Base-by-base conservation (phyloP, 2,797 vertebrate genomes). In the Epinephelus awoara region DNA sequence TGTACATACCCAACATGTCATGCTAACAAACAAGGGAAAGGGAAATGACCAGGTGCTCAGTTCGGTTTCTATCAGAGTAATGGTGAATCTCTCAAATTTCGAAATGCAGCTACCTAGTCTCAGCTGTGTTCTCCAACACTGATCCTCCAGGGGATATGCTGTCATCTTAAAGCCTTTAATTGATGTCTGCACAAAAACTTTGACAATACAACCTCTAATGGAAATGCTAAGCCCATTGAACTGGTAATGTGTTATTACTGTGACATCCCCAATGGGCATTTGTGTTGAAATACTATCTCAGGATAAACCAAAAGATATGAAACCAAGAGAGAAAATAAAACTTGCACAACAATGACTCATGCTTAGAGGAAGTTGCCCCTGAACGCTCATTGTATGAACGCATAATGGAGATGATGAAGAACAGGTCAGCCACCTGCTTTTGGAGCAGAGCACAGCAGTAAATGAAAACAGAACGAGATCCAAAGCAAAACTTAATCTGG, bases 291-390 rank as follows among this genome's bases (percentile, higher is more conserved):
- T 27, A 46, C 14, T 34, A 38, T 25, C 11, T 51, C 51, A 52
- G 47, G 38, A 69, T 62, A 47, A 69, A 67, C 8, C 14, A 5
- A 52, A 62, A 46, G 42, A 67, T 40, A 15, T 55, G 19, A 44
- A 49, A 34, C 19, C 64, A 38, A 21, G 55, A 23, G 18, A 25
- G 3, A 65, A 44, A 25, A 58, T 3, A 4, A 42, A 56, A 42
- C 4, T 18, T 6, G 6, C 17, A n/a, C 8, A 46, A 40, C 6
- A 7, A 2, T 56, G 25, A 44, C 10, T 70, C 4, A 7, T 27
- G 6, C 23, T 29, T 4, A 27, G 14, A 46, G 21, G 40, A 58
- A 42, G 51, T 12, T 21, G 54, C 18, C 18, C 9, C 40, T 58
- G 13, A 46, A 58, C 13, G 3, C 10, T 50, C 10, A 58, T 58